Conservation (phyloP, 2,797 vertebrate species). For the Lates japonicus region DNA sequence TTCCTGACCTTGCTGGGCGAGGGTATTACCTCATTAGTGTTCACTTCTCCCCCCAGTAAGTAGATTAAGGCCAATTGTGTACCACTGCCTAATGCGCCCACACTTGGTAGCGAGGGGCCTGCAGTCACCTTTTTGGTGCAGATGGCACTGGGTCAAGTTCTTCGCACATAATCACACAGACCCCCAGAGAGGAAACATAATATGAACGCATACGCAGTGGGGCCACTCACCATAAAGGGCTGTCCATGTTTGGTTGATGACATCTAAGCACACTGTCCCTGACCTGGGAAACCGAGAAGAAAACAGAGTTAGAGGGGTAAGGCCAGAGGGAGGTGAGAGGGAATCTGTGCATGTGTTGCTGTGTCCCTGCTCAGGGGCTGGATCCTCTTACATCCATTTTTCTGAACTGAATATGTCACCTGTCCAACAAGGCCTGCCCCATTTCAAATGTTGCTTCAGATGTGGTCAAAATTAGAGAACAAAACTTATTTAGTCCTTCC, state of each 20-base stretch:
- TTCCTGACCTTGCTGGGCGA: slow-evolving; percentile 75
- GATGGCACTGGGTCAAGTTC: slow-evolving; percentile 50
- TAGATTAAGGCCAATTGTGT: slow-evolving; percentile 72
- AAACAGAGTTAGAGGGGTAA: slow-evolving; percentile 26
- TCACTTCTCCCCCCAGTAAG: slow-evolving; percentile 74
- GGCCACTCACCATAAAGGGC: slow-evolving; percentile 92
- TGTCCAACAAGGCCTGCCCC: background rate
- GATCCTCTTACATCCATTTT: background rate
- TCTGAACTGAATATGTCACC: background rate
- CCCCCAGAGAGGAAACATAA: slow-evolving; percentile 47
- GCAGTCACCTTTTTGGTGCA: slow-evolving; percentile 26
- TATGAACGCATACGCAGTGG: slow-evolving; percentile 24
- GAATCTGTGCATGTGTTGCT: background rate
- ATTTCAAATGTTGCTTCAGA: background rate
- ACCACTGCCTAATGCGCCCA: slow-evolving; percentile 28
- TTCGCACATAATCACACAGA: slow-evolving; percentile 46
- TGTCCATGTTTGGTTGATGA: slow-evolving; percentile 99
- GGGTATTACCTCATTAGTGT: slow-evolving; percentile 78
- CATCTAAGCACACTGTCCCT: slow-evolving; percentile 98
- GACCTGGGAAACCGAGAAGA: slow-evolving; percentile 86
- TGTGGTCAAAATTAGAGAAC: background rate
- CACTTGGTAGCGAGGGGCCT: slow-evolving; percentile 1
- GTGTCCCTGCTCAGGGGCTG: background rate
- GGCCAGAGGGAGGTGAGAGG: background rate
- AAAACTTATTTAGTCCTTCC: background rate